phyloP scores from a whole-genome alignment of 1,140 invertebrate species.

The Pentalonia nigronervosa region DNA sequence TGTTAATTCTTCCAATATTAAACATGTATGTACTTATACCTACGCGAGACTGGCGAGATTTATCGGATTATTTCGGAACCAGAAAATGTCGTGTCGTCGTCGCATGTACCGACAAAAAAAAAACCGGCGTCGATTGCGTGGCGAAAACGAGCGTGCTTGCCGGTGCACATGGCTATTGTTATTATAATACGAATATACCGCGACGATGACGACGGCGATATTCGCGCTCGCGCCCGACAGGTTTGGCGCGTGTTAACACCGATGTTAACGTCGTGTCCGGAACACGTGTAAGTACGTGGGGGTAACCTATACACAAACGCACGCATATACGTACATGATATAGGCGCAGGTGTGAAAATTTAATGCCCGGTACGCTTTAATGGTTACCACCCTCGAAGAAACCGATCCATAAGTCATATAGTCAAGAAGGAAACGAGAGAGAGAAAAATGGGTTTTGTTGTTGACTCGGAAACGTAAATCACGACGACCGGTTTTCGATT shows the following conservation, averaged over 20 bases:
- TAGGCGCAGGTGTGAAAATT: constrained; percentile 45
- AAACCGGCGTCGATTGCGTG: background rate
- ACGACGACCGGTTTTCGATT: constrained; percentile 39
- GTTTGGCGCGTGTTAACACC: constrained; percentile 50
- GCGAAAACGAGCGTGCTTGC: background rate
- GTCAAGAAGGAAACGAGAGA: constrained; percentile 4
- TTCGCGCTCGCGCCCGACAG: constrained; percentile 20
- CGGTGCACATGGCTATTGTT: background rate
- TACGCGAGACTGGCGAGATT: background rate
- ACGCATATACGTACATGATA: background rate
- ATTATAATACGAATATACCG: background rate
- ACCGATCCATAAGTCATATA: constrained; percentile 42
- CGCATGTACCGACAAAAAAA: background rate
- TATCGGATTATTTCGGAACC: constrained; percentile 27
- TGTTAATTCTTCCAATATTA: constrained; percentile 16
- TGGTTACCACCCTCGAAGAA: constrained; percentile 47
- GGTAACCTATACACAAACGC: constrained; percentile 22
- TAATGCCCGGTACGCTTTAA: constrained; percentile 30
- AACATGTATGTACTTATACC: background rate
- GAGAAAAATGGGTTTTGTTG: constrained; percentile 24
- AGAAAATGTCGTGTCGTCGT: constrained; percentile 7
- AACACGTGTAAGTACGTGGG: constrained; percentile 49
- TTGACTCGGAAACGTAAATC: constrained; percentile 49
- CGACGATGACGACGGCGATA: background rate
- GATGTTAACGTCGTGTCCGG: constrained; percentile 42